Evolutionary conservation across 2,888 invertebrate species (phyloP).

Genomic region (Eupeodes luniger): DNA sequence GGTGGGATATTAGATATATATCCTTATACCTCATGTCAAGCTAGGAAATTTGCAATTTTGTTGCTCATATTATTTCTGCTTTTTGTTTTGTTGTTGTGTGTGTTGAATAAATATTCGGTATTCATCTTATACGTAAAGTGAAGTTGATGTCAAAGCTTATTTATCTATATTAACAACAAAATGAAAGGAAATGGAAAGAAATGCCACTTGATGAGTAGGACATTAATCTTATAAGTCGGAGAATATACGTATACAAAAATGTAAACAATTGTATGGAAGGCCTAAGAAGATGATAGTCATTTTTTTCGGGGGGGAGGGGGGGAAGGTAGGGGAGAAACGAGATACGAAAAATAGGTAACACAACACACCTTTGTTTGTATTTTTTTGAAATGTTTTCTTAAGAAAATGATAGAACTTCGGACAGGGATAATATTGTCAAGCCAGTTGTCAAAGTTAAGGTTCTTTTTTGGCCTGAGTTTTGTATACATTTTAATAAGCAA

Average conservation of each 20-base stretch:
- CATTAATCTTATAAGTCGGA: constrained; percentile 15
- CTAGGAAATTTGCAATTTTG: constrained; percentile 55
- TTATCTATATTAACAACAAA: constrained; percentile 48
- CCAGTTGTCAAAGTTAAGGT: too few species aligned
- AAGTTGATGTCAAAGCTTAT: constrained; percentile 43
- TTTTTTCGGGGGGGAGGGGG: too few species aligned
- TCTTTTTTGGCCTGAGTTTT: too few species aligned
- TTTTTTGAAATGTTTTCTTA: too few species aligned
- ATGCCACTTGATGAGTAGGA: constrained; percentile 11
- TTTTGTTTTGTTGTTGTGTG: constrained; percentile 2
- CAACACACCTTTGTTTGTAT: too few species aligned
- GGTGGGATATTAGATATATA: constrained; percentile 38
- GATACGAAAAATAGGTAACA: too few species aligned
- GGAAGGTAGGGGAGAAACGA: too few species aligned
- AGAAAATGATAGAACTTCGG: too few species aligned
- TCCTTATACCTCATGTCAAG: constrained; percentile 15
- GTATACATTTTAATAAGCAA: too few species aligned
- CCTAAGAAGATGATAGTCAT: too few species aligned
- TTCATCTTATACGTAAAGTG: neutral
- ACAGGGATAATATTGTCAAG: too few species aligned
- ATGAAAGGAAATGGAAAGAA: constrained; percentile 1
- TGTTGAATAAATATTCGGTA: constrained; percentile 8
- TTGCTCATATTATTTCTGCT: constrained; percentile 13
- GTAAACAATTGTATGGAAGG: too few species aligned
- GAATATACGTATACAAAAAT: neutral